Percentiles rank a stretch among this genome's conserved stretches.
Evolutionary conservation across 2,113 vertebrate genomes (phyloP).

Genomic region (Crotalus tigris): DNA sequence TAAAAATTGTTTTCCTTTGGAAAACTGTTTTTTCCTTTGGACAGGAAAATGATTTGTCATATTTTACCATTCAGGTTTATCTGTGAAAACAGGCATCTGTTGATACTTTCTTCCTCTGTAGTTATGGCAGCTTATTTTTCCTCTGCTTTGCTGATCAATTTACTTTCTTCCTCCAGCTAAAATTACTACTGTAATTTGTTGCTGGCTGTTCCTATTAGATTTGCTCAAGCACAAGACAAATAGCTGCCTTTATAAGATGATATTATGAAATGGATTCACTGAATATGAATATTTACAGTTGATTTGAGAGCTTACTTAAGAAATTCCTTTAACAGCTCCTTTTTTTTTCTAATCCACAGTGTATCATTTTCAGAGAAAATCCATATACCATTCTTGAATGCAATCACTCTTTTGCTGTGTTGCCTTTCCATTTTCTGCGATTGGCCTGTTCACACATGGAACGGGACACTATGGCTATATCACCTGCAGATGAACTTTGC

Average conservation of each 20-base stretch:
- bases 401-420: background rate
- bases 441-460: background rate
- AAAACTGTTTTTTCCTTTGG: background rate
- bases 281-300: background rate
- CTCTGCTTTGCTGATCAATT: background rate
- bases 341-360: background rate
- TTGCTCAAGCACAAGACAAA: background rate
- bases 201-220: background rate
- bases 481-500: background rate
- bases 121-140: constrained; percentile 6
- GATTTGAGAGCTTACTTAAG: background rate
- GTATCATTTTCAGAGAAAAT: background rate
- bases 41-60: background rate
- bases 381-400: background rate
- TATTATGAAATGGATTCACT: background rate
- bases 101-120: background rate
- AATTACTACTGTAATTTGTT: background rate
- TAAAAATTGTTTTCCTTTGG: accelerated
- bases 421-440: background rate
- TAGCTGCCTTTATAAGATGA: background rate
- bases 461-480: background rate
- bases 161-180: constrained; percentile 1
- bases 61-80: constrained; percentile 12
- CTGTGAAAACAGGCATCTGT: background rate
- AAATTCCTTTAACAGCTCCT: background rate